Percentiles rank a stretch among this genome's conserved stretches.
Conservation (phyloP, 2,797 vertebrate genomes). For the Notolepis coatsorum region DNA sequence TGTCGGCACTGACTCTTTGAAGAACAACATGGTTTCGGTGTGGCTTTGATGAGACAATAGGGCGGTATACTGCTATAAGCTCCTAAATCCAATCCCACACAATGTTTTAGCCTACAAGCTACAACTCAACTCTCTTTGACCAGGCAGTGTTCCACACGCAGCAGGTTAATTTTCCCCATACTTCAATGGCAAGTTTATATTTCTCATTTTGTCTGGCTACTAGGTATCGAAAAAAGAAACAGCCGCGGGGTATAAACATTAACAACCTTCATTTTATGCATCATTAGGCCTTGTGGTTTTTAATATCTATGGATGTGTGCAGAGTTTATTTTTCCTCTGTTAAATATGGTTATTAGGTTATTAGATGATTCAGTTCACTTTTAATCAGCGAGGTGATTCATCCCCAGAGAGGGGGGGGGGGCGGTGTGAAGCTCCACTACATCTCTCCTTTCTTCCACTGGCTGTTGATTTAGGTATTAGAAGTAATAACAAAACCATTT, state of each 20-base stretch:
- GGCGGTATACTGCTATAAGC: too few relatives aligned
- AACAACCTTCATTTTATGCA: slow-evolving; percentile 55
- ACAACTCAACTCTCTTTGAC: too few relatives aligned
- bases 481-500: slow-evolving; percentile 68
- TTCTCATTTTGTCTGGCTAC: slow-evolving; percentile 11
- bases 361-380: slow-evolving; percentile 74
- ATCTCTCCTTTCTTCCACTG: slow-evolving; percentile 77
- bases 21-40: too few relatives aligned
- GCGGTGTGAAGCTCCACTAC: slow-evolving; percentile 72
- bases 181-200: slow-evolving; percentile 4
- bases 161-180: neutral
- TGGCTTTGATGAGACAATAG: neutral
- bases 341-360: slow-evolving; percentile 58
- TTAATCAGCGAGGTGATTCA: slow-evolving; percentile 79
- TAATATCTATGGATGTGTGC: slow-evolving; percentile 48
- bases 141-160: neutral
- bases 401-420: slow-evolving; percentile 71
- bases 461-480: slow-evolving; percentile 71
- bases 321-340: slow-evolving; percentile 37
- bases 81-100: too few relatives aligned
- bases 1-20: too few relatives aligned
- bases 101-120: too few relatives aligned
- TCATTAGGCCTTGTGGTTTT: slow-evolving; percentile 46
- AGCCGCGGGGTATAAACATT: slow-evolving; percentile 38
- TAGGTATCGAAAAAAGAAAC: slow-evolving; percentile 11